These are phyloP conservation scores for Lates japonicus DNA, from an alignment of 2,797 vertebrate genomes.

Conservation along the genomic window DNA sequence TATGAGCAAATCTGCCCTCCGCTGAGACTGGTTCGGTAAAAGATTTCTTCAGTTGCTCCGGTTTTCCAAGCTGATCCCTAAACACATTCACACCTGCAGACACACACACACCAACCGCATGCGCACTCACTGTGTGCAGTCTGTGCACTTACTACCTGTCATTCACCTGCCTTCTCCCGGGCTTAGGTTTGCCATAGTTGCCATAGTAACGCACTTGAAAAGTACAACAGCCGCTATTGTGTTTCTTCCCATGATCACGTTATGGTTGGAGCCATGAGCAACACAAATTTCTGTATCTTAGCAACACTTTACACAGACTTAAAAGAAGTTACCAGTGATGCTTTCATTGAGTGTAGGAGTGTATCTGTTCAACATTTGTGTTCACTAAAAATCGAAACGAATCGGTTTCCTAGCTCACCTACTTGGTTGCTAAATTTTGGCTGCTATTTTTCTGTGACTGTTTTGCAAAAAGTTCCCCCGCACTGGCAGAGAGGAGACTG, in stretches of 20 bases:
- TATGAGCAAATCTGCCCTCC: conserved; percentile 57
- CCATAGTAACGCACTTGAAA: conserved; percentile 55
- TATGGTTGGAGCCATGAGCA: conserved; percentile 10
- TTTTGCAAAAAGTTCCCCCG: background rate
- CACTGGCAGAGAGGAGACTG: background rate
- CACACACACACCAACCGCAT: background rate
- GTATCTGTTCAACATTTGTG: background rate
- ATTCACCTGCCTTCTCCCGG: conserved; percentile 53
- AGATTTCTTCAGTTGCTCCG: conserved; percentile 50
- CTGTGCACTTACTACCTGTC: conserved; percentile 43
- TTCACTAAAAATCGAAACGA: conserved; percentile 4
- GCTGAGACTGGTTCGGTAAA: conserved; percentile 45
- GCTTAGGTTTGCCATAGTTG: conserved; percentile 56
- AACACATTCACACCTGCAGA: conserved; percentile 49
- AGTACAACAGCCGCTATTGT: conserved; percentile 13
- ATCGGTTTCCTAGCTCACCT: conserved; percentile 7
- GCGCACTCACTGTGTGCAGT: background rate
- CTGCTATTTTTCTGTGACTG: background rate
- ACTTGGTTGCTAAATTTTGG: background rate
- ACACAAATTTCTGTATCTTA: conserved; percentile 18
- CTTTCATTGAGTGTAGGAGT: background rate
- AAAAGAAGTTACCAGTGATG: background rate
- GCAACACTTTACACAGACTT: conserved; percentile 30
- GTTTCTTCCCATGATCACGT: conserved; percentile 15
- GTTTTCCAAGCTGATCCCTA: conserved; percentile 43